These are phyloP conservation scores for Coecobrya sp. DNA, from an alignment of 2,888 invertebrate genomes.

Conservation along the genomic window DNA sequence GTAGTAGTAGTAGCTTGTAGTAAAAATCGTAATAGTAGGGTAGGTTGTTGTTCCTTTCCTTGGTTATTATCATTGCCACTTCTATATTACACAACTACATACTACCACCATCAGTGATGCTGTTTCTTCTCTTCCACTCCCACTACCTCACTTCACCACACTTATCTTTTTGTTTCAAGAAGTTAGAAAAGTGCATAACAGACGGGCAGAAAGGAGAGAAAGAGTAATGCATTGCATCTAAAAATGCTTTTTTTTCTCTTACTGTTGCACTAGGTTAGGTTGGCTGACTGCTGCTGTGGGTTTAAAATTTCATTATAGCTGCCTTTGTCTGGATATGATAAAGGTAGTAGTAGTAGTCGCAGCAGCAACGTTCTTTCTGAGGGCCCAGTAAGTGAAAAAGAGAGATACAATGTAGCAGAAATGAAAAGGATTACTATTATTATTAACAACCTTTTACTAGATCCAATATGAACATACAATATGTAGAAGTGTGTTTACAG, in stretches of 20 bases:
- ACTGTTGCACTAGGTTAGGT: conserved; percentile 74
- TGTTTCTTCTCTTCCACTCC: neutral
- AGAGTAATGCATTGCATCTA: conserved; percentile 34
- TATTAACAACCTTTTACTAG: conserved; percentile 38
- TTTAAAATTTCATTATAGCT: conserved; percentile 42
- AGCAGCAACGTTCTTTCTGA: conserved; percentile 4
- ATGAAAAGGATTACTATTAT: conserved; percentile 60
- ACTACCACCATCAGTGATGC: conserved; percentile 58
- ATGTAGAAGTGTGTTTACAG: neutral
- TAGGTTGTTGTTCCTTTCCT: conserved; percentile 75
- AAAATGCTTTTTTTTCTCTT: neutral
- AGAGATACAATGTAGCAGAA: conserved; percentile 36
- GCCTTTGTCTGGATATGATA: neutral
- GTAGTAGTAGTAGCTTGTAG: conserved; percentile 40
- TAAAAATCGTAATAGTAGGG: conserved; percentile 75
- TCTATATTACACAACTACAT: conserved; percentile 20
- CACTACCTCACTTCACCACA: conserved; percentile 39
- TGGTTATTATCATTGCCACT: conserved; percentile 53
- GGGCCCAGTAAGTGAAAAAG: conserved; percentile 11
- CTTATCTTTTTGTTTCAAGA: conserved; percentile 60
- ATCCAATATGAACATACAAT: neutral
- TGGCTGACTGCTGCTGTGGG: conserved; percentile 37
- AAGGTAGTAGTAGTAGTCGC: neutral
- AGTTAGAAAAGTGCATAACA: neutral
- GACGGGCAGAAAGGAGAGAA: neutral